Evolutionary conservation across 1,140 invertebrate genomes (phyloP), one percentile per base, ranked within the genome.

Genomic region (Chionoecetes opilio): DNA sequence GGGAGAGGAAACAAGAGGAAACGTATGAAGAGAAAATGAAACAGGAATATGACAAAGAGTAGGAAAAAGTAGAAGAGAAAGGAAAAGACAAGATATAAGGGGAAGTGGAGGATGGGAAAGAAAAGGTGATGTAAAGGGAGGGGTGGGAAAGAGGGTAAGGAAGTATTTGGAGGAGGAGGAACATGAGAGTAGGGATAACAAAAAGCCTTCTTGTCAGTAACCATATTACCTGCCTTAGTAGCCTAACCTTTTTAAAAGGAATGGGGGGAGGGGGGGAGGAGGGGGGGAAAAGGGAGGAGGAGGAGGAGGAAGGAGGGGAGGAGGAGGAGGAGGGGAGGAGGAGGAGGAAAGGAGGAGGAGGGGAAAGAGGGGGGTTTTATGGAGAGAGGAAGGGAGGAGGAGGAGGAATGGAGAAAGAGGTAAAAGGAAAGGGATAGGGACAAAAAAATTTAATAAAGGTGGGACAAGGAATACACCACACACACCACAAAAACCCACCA

Each of bases 391-490:
- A 87, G 85, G 5, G 32, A 87, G 26, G 6, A n/a, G 26, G 3
- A 14, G 37, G 0, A 37, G 1, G 35, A 34, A 89, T 1, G 38
- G 37, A 35, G 34, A 89, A 35, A 82, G 46, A 91, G 90, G 35
- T 29, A 92, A 34, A 84, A 29, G 38, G 91, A 84, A 29, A 92
- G 34, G 82, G 41, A 92, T 32, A 92, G 63, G 82, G 90, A 91
- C 46, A 91, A 63, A 92, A 29, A 92, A 63, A 84, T 26, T 82
- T 53, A 84, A 29, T 82, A 63, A 53, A 17, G 21, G 46, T 14
- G 46, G 21, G 46, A 53, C 11, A 53, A 17, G 21, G 46, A n/a
- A n/a, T n/a, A n/a, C n/a, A n/a, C n/a, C n/a, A n/a, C n/a, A n/a
- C n/a, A n/a, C n/a, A n/a, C n/a, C n/a, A n/a, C n/a, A n/a, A n/a